phyloP scores from a whole-genome alignment of 53 echinoderm and acorn worm species.

The Mesocentrotus franciscanus region DNA sequence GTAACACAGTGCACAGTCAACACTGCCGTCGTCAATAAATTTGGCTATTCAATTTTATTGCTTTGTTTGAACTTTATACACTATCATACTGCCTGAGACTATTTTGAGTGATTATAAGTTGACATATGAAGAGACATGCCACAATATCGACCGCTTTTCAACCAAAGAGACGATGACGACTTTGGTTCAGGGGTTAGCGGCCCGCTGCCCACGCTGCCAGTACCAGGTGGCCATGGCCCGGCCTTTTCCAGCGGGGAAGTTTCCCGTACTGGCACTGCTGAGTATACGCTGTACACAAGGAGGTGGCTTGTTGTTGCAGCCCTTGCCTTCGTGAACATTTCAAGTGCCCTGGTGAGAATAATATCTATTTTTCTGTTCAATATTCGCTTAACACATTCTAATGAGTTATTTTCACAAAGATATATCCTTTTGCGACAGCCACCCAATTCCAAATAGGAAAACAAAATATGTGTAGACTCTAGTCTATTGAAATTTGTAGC shows the following conservation, averaged over 20 bases:
- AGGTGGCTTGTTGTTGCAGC: conserved; percentile 44
- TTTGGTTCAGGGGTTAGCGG: not conserved
- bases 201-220: not conserved
- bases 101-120: not conserved
- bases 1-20: not conserved
- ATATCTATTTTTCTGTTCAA: not conserved
- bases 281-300: conserved; percentile 63
- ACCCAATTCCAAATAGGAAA: too few species aligned
- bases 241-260: conserved; percentile 17
- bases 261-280: conserved; percentile 46
- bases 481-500: too few species aligned
- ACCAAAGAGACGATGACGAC: conserved; percentile 17
- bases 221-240: not conserved
- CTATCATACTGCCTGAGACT: not conserved
- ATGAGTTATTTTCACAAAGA: too few species aligned
- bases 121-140: not conserved
- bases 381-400: too few species aligned
- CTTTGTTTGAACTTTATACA: not conserved
- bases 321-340: conserved; percentile 53
- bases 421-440: too few species aligned
- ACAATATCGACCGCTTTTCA: conserved; percentile 22
- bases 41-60: not conserved
- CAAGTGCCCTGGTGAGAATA: conserved; percentile 47
- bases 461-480: too few species aligned
- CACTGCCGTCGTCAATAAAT: not conserved